Conservation (phyloP, 2,797 vertebrate species). For the Enteromius trimaculatus region DNA sequence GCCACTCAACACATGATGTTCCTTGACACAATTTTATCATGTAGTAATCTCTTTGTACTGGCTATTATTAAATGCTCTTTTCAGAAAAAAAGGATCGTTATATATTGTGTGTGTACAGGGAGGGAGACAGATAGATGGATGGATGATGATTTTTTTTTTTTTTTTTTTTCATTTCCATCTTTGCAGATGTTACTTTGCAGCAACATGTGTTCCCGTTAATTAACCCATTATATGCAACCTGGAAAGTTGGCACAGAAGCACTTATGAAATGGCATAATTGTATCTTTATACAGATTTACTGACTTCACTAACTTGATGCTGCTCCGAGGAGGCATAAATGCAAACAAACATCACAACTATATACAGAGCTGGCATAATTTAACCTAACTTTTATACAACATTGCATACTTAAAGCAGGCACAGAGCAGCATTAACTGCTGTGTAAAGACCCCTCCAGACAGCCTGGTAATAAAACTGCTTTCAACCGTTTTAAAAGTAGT, state of each 20-base stretch:
- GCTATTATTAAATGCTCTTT: slow-evolving; percentile 9
- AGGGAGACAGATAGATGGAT: too few relatives aligned
- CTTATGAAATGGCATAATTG: too few relatives aligned
- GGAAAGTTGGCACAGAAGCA: too few relatives aligned
- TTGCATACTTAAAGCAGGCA: not conserved
- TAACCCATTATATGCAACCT: too few relatives aligned
- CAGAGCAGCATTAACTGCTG: not conserved
- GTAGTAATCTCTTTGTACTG: not conserved
- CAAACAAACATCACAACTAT: too few relatives aligned
- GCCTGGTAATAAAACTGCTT: not conserved
- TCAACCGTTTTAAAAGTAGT: not conserved
- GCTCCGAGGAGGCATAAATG: too few relatives aligned
- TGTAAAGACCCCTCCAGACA: not conserved
- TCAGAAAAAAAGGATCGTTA: not conserved
- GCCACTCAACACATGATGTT: not conserved
- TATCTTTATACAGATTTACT: too few relatives aligned
- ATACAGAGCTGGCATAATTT: not conserved
- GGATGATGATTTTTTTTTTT: too few relatives aligned
- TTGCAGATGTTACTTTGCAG: too few relatives aligned
- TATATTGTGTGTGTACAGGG: too few relatives aligned
- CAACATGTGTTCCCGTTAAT: too few relatives aligned
- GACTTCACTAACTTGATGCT: too few relatives aligned
- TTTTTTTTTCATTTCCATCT: not conserved
- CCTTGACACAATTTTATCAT: not conserved
- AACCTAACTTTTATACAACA: not conserved